Base-by-base conservation (phyloP, 2,888 invertebrate species). In the Empis stercorea region DNA sequence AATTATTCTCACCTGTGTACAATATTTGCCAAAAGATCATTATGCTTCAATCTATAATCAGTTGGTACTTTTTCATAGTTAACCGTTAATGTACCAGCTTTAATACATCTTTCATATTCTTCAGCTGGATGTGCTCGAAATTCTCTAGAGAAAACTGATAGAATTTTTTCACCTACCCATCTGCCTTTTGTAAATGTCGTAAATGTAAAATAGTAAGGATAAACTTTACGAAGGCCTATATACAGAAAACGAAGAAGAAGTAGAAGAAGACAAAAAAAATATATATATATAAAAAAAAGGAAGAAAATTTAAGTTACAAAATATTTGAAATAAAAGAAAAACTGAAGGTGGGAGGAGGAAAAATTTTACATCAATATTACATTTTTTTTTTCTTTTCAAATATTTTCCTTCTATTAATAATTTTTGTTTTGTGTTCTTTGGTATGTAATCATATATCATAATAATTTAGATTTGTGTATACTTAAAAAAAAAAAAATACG, bases 141-240 rank as follows among this genome's bases (percentile, higher is more conserved):
- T 71, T 96, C 95, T 48, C 87, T 75, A 10, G 87, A 84, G 70
- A 94, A 94, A 17, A 96, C 89, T 61, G 95, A 93, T 55, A 91
- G 74, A 56, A 96, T 86, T 65, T 84, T 84, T 68, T 89, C 88
- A 4, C 93, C 94, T 4, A 93, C 89, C 95, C 95, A 96, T 59
- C 95, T 78, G 10, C 93, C 92, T 73, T 96, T 96, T 51, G 92
- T 92, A 73, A 91, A 94, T 36, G 94, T 92, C 52, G 91, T 88
- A 72, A 94, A 96, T 51, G 91, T 92, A 74, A 92, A 96, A 72
- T 91, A 89, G 73, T 96, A 96, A 1, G 96, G 96, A 68, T 92
- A 93, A 3, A 96, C 95, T 75, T 96, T 95, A 56, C 95, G 77
- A 57, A 95, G 78, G 57, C 92, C 93, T 63, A 47, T 11, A 46